Base-by-base conservation (phyloP, 2,113 vertebrate species). In the Tachycineta bicolor region DNA sequence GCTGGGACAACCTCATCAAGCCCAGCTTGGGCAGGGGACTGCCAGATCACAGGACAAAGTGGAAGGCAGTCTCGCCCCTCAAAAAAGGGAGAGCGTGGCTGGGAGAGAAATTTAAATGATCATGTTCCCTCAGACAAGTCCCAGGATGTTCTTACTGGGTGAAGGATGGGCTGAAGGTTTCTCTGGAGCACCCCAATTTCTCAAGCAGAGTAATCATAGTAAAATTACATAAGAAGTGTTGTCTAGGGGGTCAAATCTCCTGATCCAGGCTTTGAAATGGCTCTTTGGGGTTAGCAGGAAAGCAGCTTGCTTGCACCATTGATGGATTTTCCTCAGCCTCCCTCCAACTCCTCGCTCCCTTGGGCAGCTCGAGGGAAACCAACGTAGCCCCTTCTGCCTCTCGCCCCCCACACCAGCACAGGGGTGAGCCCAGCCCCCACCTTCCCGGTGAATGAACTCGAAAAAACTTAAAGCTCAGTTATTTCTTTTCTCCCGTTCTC, bases 211-310 rank as follows among this genome's bases (percentile, higher is more conserved):
- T 18, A 49, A 56, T 74, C 75, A 46, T 1, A 78, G 62, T 71
- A 63, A 81, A 87, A 56, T 79, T 47, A 31, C 14, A 0, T n/a
- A 50, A 80, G 64, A 83, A 90, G 24, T 21, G 23, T 49, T 91
- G 83, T 49, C 81, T 56, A 46, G 60, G 60, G 58, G 56, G 64
- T 68, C 39, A 89, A 41, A 84, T 44, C 77, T 78, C 64, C 34
- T 71, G 80, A 86, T 89, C n/a, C 69, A 37, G 86, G 64, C 73
- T 95, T 93, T 94, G 39, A 90, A 63, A 43, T 49, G 80, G 43
- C 67, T 93, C 70, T 85, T 44, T 55, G 71, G 41, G 46, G 67
- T 92, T 74, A 88, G 92, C 18, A 23, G 79, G 43, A 73, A 53
- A 86, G 71, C 71, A 58, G 59, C 39, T 68, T 50, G 31, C 80